Percentiles rank a stretch among this genome's conserved stretches.
Conservation (phyloP, 2,113 vertebrate genomes). For the Tachycineta bicolor region DNA sequence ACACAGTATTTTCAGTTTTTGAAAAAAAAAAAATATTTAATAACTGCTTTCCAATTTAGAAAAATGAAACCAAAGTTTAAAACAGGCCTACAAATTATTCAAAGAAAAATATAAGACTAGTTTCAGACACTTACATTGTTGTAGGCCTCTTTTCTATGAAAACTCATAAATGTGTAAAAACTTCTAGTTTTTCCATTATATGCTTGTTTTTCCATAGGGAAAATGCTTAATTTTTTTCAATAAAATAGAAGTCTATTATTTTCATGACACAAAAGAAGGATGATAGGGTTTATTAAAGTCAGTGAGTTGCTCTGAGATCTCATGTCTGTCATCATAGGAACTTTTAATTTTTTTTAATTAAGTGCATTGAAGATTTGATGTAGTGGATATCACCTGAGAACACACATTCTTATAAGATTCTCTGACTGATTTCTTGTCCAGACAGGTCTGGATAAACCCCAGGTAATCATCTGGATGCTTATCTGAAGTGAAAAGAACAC, state of each 20-base stretch:
- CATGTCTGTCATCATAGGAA: neutral
- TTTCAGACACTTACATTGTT: neutral
- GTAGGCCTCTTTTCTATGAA: neutral
- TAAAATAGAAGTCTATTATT: neutral
- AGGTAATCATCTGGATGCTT: constrained; percentile 22
- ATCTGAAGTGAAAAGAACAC: constrained; percentile 2
- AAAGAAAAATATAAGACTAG: neutral
- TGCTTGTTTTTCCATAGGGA: neutral
- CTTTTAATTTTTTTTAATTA: neutral
- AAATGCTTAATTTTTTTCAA: neutral
- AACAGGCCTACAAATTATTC: neutral
- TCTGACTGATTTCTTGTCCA: neutral
- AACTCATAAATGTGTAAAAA: neutral
- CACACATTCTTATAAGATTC: neutral
- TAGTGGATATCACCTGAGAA: neutral
- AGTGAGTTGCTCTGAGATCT: neutral
- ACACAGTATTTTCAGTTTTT: neutral
- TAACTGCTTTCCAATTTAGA: neutral
- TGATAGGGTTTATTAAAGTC: neutral
- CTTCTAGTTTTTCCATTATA: neutral
- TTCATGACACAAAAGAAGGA: neutral
- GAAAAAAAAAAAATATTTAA: neutral
- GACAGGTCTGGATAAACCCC: neutral
- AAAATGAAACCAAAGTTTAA: neutral
- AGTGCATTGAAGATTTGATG: neutral